Evolutionary conservation across 2,888 invertebrate species (phyloP).

Genomic region (Didymodactylos carnosus): DNA sequence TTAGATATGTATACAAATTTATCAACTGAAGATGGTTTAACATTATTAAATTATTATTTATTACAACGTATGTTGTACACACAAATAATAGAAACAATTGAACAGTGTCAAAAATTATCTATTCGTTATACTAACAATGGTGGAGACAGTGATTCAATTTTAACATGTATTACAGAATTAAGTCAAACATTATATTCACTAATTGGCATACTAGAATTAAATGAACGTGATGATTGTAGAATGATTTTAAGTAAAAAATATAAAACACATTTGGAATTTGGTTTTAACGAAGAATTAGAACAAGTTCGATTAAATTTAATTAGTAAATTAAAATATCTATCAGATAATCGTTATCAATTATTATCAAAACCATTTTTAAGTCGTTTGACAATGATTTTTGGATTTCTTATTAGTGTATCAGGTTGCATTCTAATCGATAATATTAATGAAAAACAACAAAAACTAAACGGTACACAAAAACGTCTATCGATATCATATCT

Average conservation of each 20-base stretch:
- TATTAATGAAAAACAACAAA: neutral
- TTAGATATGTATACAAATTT: slow-evolving; percentile 60
- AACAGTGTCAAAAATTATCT: neutral
- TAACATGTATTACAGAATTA: neutral
- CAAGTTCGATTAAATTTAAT: neutral
- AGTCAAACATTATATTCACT: neutral
- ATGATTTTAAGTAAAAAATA: neutral
- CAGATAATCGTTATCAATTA: neutral
- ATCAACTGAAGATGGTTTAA: slow-evolving; percentile 50
- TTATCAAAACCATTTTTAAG: neutral
- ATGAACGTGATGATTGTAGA: too few relatives aligned
- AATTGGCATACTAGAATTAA: neutral
- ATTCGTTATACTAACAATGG: neutral
- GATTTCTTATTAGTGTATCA: neutral
- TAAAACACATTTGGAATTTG: neutral
- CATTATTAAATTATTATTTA: slow-evolving; percentile 53
- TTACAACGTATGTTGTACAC: slow-evolving; percentile 23
- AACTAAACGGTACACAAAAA: too few relatives aligned
- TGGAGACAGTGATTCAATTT: neutral
- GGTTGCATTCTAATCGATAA: neutral
- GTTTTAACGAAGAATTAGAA: neutral
- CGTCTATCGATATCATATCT: too few relatives aligned
- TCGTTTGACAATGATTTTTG: neutral
- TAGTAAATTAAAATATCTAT: neutral
- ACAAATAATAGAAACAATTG: neutral